Percentiles rank a stretch among this genome's conserved stretches.
These are phyloP conservation scores for Myrmecophaga tridactyla DNA, from an alignment of 2,113 vertebrate species.

Conservation along the genomic window DNA sequence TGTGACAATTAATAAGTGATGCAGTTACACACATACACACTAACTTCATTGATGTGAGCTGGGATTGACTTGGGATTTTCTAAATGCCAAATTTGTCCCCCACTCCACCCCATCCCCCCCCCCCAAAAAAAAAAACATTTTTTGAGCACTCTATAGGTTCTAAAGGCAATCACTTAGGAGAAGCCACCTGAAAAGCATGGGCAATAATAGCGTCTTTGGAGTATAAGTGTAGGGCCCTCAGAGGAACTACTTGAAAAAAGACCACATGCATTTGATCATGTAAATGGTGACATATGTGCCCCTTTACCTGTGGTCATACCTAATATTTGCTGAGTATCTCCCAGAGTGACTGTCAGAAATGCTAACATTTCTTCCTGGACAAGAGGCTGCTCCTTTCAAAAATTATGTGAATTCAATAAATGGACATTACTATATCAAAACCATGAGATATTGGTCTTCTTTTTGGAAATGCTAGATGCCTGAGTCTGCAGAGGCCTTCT, in stretches of 20 bases:
- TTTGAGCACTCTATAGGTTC: not conserved
- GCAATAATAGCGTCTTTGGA: not conserved
- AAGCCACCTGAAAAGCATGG: not conserved
- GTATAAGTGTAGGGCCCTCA: not conserved
- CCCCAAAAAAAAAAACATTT: not conserved
- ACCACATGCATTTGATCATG: not conserved
- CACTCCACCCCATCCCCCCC: too few relatives aligned
- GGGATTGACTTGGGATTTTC: not conserved
- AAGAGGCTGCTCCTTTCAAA: not conserved
- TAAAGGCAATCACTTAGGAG: not conserved
- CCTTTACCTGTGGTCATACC: not conserved
- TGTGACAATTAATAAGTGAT: not conserved
- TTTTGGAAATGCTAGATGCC: conserved; percentile 35
- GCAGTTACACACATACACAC: not conserved
- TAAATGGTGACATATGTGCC: not conserved
- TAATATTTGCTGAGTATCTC: not conserved
- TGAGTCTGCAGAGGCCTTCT: conserved; percentile 33
- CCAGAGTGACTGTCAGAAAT: not conserved
- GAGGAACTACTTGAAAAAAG: not conserved
- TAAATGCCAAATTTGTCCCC: not conserved
- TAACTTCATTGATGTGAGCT: conserved; percentile 30
- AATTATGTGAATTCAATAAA: conserved; percentile 27
- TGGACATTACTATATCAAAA: not conserved
- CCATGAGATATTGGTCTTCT: not conserved
- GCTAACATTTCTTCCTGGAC: not conserved